Base-by-base conservation (phyloP, 2,888 invertebrate species). In the Agrotis ipsilon region DNA sequence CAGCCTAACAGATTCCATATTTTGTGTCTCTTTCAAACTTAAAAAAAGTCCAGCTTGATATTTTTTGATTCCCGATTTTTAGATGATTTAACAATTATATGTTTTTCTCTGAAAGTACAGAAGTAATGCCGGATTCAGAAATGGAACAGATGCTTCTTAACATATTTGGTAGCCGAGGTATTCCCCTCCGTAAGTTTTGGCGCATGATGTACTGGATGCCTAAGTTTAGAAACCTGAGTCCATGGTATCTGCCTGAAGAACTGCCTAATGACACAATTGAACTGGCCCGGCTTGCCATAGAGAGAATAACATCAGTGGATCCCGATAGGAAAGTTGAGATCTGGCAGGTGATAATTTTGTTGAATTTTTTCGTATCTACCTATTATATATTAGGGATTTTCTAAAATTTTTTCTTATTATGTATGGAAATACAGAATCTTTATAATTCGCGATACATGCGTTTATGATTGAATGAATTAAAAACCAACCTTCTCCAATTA, bases 161-260 rank as follows among this genome's bases (percentile, higher is more conserved):
- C 87, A 97, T 98, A 60, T 99, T 99, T 94, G 99, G 99, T 0
- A 94, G 94, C 27, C 95, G 97, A 80, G 98, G 98, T 0, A 96
- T 97, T 88, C 98, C 98, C 0, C 89, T 98, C 7, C 95, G 98
- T 68, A 98, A 98, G 87, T 98, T 96, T 87, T 97, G 98, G 97
- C 96, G 98, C 16, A 98, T 98, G 98, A 97, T 98, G 97, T 98
- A 98, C 87, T 98, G 98, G 98, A 97, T 98, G 97, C 99, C 99
- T 0, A 99, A 99, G 92, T 98, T 99, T 90, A 98, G 97, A 89
- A 97, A 99, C 89, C 92, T 98, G 0, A 98, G 98, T 68, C 99
- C 99, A 0, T 99, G 98, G 98, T 97, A 97, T 6, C 92, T 98
- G 66, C 99, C 98, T 0, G 96, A 97, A 62, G 97, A 97, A 1